Percentiles rank a stretch among this genome's conserved stretches.
Evolutionary conservation across 2,888 invertebrate genomes (phyloP).

Genomic region (Erebia ligea): DNA sequence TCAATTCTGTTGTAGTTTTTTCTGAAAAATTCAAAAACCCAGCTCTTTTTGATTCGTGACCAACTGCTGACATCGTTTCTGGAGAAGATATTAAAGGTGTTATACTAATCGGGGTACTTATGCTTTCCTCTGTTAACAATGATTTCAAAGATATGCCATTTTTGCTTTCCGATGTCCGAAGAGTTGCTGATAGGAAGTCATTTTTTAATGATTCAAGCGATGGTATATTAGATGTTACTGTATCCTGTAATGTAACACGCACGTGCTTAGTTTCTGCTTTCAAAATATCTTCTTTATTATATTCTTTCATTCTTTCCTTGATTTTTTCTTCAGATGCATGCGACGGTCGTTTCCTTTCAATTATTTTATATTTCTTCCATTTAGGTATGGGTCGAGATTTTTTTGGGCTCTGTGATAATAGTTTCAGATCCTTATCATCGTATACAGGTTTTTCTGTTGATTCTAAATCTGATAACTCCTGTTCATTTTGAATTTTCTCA

Average conservation of each 20-base stretch:
- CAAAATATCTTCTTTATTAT: conserved; percentile 46
- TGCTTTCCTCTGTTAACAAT: conserved; percentile 1
- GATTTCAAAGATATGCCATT: not conserved
- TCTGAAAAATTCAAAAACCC: conserved; percentile 64
- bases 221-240: conserved; percentile 49
- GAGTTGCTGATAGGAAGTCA: conserved; percentile 43
- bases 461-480: conserved; percentile 8
- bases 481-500: not conserved
- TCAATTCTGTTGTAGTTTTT: conserved; percentile 40
- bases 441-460: conserved; percentile 7
- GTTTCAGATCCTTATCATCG: not conserved
- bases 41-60: conserved; percentile 58
- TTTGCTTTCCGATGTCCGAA: conserved; percentile 23
- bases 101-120: not conserved
- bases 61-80: not conserved
- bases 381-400: conserved; percentile 41
- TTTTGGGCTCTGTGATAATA: conserved; percentile 3
- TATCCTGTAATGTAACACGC: conserved; percentile 49
- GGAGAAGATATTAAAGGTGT: not conserved
- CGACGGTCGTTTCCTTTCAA: conserved; percentile 36
- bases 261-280: conserved; percentile 50
- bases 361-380: conserved; percentile 55
- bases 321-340: conserved; percentile 20
- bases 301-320: conserved; percentile 19
- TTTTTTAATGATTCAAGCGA: conserved; percentile 51